Base-by-base conservation (phyloP, 2,888 invertebrate species). In the Hypercompe scribonia region DNA sequence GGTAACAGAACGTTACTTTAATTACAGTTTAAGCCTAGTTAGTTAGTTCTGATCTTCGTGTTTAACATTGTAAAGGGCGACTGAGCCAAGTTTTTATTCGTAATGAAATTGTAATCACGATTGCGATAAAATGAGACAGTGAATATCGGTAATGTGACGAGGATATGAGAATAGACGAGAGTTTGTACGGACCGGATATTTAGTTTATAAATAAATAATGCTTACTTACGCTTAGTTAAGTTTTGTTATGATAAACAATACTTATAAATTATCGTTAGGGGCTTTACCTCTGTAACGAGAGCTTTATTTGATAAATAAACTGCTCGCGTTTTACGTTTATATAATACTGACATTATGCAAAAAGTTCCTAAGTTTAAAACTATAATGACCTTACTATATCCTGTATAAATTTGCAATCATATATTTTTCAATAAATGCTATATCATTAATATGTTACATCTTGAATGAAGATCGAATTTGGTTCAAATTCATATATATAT, bases 1-100 rank as follows among this genome's bases (percentile, higher is more conserved):
- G 91, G 93, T 94, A 93, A 93, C 91, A 91, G 94, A 91, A 90
- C 88, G 91, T 91, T 88, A 89, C 87, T 89, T 91, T 94, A 94
- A 94, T 94, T 93, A 88, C 92, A 87, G 89, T 89, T 88, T 91
- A 90, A 91, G 86, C 84, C 89, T 88, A 89, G 91, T 91, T 91
- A 90, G 90, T 87, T 86, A 85, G 88, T 88, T 90, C 88, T 86
- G 89, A 90, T 90, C 89, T 87, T 88, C 89, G 88, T 90, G 92
- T 90, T 91, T 91, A 90, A 92, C 92, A 92, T 93, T 91, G 91
- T 92, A 89, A 87, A 84, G 86, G 84, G 84, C 86, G 80, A 89
- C 82, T 83, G 87, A 90, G 89, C 85, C 80, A 68, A 83, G 87
- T 92, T 93, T 93, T 92, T 92, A 89, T 86, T 80, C 82, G 87